Conservation (phyloP, 2,113 vertebrate genomes). For the Psittacula cyanocephala region DNA sequence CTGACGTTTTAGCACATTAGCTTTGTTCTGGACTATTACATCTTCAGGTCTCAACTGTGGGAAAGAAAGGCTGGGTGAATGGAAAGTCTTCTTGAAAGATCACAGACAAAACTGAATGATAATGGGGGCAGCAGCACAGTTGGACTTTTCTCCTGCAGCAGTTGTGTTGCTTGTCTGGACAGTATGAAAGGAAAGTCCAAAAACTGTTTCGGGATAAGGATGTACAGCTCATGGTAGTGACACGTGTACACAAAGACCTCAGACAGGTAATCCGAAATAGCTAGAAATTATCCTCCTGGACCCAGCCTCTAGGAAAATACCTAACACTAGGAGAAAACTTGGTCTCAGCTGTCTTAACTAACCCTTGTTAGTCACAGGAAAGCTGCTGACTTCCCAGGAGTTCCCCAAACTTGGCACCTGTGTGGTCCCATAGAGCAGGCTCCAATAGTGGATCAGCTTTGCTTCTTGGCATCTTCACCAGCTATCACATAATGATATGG, state of each 20-base stretch:
- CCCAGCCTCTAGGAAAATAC: not conserved
- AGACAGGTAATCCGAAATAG: not conserved
- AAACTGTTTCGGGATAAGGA: not conserved
- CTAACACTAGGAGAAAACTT: not conserved
- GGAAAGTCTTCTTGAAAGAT: not conserved
- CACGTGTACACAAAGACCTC: not conserved
- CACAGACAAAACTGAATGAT: not conserved
- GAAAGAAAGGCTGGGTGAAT: not conserved
- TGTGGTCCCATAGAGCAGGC: not conserved
- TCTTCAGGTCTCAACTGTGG: not conserved
- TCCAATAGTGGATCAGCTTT: not conserved
- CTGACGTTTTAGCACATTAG: not conserved
- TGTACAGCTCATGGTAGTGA: fast-evolving
- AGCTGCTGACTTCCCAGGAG: not conserved
- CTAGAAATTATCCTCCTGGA: not conserved
- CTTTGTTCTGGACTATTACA: not conserved
- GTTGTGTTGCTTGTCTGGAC: not conserved
- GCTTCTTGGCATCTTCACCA: constrained; percentile 7
- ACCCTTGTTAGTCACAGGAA: not conserved
- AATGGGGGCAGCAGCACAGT: not conserved
- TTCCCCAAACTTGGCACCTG: not conserved
- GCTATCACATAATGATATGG: not conserved
- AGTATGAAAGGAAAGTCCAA: not conserved
- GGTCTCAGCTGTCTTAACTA: not conserved
- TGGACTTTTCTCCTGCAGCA: not conserved